Conservation (phyloP, 2,113 vertebrate genomes). For the Eurypyga helias region DNA sequence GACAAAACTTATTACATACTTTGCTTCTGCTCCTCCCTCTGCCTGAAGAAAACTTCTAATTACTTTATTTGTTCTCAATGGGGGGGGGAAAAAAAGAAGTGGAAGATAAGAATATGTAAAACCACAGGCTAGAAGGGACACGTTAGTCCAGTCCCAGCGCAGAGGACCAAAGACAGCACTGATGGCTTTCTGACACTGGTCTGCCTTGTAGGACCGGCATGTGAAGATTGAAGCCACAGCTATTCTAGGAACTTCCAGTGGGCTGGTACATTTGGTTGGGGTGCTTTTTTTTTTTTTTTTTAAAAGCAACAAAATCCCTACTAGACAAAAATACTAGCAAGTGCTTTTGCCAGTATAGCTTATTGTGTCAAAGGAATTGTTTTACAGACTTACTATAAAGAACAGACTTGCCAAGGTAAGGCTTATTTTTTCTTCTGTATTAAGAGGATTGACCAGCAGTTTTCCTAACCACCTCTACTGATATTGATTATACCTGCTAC, state of each 20-base stretch:
- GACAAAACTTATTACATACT: conserved; percentile 56
- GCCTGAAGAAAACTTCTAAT: conserved; percentile 61
- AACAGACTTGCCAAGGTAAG: not conserved
- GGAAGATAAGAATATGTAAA: not conserved
- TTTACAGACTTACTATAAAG: not conserved
- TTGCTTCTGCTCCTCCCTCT: conserved; percentile 45
- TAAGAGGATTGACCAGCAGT: not conserved
- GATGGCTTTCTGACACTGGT: not conserved
- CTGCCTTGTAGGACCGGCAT: not conserved
- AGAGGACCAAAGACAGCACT: not conserved
- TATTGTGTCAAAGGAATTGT: not conserved
- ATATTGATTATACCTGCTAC: not conserved
- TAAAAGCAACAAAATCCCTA: not conserved
- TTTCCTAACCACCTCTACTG: not conserved
- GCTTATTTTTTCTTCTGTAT: not conserved
- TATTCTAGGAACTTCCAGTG: not conserved
- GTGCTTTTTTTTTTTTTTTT: not conserved
- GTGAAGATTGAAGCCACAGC: not conserved
- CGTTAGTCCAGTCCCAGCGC: not conserved
- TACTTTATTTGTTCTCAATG: conserved; percentile 35
- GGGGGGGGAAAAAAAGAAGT: not conserved
- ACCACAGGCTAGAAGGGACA: not conserved
- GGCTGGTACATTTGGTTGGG: not conserved
- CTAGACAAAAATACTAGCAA: not conserved
- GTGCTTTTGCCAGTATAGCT: not conserved